Percentiles rank a stretch among this genome's conserved stretches.
phyloP scores from a whole-genome alignment of 23 tunicate genomes.

The Ascidia mentula region DNA sequence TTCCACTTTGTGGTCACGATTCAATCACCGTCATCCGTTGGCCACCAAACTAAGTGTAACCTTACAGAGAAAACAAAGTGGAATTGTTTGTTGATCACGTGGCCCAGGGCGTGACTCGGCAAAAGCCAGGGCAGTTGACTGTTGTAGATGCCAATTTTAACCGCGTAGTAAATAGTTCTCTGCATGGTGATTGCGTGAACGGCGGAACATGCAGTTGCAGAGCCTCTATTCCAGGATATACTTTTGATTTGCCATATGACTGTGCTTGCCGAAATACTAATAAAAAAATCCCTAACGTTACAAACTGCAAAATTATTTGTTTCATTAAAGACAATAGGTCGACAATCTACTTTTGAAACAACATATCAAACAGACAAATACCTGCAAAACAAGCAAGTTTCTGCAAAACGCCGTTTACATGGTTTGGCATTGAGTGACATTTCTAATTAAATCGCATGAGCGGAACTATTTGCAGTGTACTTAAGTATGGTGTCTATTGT shows the following conservation, averaged over 20 bases:
- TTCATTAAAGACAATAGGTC: not conserved
- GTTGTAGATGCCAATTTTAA: conserved; percentile 50
- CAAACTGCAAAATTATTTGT: not conserved
- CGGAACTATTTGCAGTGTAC: too few species aligned
- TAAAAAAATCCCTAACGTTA: too few species aligned
- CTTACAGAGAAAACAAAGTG: too few species aligned
- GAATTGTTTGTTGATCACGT: too few species aligned
- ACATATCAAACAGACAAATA: not conserved
- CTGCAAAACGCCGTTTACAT: not conserved
- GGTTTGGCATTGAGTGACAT: not conserved
- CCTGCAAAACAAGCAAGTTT: not conserved
- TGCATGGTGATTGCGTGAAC: not conserved
- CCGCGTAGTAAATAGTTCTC: not conserved
- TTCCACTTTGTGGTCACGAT: too few species aligned
- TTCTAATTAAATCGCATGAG: not conserved
- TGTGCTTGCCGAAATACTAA: too few species aligned
- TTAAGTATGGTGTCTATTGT: too few species aligned
- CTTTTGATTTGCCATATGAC: not conserved
- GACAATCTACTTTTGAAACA: too few species aligned
- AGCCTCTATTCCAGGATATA: not conserved
- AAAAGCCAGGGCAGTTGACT: conserved; percentile 94
- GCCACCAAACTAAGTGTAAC: too few species aligned
- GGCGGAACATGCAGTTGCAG: not conserved
- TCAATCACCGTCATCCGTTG: too few species aligned
- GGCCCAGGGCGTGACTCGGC: too few species aligned